A percentile compares a stretch with the other conserved stretches of the same genome.
Conservation (phyloP, 2,113 vertebrate species). For the Sitta europaea region DNA sequence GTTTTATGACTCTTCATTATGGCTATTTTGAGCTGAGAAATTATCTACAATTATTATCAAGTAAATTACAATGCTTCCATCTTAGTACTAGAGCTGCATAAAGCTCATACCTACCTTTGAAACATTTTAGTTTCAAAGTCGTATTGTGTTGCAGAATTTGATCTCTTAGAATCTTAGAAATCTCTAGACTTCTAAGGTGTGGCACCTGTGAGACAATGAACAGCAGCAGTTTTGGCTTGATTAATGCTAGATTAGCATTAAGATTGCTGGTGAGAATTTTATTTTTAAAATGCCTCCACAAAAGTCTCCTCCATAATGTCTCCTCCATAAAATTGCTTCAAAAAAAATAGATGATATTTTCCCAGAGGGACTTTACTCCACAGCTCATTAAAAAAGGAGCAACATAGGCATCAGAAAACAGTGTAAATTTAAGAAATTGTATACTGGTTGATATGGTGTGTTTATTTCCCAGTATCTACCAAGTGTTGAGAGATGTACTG, state of each 20-base stretch:
- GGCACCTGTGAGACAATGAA: neutral
- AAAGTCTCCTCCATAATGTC: too few relatives aligned
- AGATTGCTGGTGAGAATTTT: neutral
- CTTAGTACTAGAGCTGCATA: neutral
- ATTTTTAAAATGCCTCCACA: neutral
- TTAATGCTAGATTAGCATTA: neutral
- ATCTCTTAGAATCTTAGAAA: neutral
- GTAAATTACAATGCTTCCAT: neutral
- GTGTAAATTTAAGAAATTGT: neutral
- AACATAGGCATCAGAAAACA: neutral
- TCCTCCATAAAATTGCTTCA: neutral
- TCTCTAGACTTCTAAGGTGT: neutral
- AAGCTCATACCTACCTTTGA: neutral
- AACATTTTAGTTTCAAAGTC: neutral
- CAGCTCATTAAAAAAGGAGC: neutral
- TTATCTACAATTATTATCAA: neutral
- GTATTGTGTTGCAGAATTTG: neutral
- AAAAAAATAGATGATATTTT: neutral
- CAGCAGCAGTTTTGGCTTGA: neutral
- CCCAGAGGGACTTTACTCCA: neutral
- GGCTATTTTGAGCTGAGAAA: neutral
- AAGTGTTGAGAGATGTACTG: neutral
- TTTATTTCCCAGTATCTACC: neutral
- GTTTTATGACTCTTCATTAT: neutral
- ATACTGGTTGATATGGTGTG: neutral